Conservation (phyloP, 2,797 vertebrate species). For the Ptychobarbus kaznakovi region DNA sequence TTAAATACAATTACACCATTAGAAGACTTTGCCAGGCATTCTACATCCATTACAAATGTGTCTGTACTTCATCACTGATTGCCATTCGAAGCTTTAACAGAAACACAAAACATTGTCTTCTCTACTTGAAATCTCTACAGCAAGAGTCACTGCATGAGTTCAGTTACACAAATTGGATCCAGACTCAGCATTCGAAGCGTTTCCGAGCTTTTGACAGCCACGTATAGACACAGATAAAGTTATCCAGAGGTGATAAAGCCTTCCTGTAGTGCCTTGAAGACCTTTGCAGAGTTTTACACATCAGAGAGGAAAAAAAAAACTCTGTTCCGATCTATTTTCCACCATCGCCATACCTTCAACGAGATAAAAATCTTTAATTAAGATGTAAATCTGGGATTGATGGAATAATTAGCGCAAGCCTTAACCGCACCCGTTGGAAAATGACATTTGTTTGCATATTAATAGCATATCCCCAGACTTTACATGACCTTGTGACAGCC, state of each 20-base stretch:
- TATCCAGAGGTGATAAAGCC: conserved; percentile 49
- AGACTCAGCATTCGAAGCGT: conserved; percentile 34
- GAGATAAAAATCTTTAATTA: conserved; percentile 72
- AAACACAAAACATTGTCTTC: background rate
- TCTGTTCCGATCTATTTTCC: conserved; percentile 27
- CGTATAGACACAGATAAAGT: conserved; percentile 40
- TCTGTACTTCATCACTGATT: background rate
- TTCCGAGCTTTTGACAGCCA: conserved; percentile 26
- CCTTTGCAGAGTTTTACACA: background rate
- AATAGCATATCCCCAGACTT: conserved; percentile 65
- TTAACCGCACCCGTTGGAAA: conserved; percentile 55
- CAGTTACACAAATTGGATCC: conserved; percentile 26
- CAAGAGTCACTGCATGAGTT: background rate
- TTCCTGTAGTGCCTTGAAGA: background rate
- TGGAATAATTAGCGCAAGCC: conserved; percentile 67
- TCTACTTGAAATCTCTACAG: background rate
- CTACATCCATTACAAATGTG: background rate
- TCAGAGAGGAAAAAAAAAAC: background rate
- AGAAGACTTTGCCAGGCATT: background rate
- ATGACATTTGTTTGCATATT: conserved; percentile 71
- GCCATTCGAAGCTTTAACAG: background rate
- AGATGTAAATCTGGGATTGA: conserved; percentile 69
- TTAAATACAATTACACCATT: background rate
- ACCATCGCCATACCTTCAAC: conserved; percentile 57
- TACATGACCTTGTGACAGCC: conserved; percentile 66